Base-by-base conservation (phyloP, 2,797 vertebrate genomes). In the Eulemur mongoz region DNA sequence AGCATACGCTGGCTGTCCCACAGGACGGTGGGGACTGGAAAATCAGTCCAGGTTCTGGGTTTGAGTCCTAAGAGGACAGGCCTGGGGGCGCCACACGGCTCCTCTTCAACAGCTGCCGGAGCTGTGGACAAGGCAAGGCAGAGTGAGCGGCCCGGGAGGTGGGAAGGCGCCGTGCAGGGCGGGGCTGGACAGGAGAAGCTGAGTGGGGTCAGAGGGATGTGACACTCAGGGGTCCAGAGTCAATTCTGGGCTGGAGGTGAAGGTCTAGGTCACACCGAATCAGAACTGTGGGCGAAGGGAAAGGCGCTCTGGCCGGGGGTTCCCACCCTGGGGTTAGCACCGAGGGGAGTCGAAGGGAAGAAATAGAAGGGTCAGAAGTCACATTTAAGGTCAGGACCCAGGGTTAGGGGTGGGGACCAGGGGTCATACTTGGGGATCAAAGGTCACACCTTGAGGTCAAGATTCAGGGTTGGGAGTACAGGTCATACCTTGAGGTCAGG, bases 71-170 rank as follows among this genome's bases (percentile, higher is more conserved):
- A 82, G 97, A 97, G 98, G 97, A 98, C 95, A 97, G 84, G 84
- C 96, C 97, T 96, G 93, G 96, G 80, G 98, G 91, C 7, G 97
- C 97, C 91, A 88, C n/a, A 5, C 98, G 98, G 96, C 98, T 98
- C 92, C 98, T 98, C 94, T 98, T 98, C 95, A 98, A 61, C 40
- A 98, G 91, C 95, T 98, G 97, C 88, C 98, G 98, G 72, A 98
- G 97, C 98, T 98, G 76, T 22, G 38, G 72, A 94, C 70, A 88
- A 91, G 57, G 43, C 30, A 63, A 75, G 43, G 35, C 0, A 1
- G 5, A 35, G 14, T 73, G 59, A 80, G 70, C 15, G 7, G 25
- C 13, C 13, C 12, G 52, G 32, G 11, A 35, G 48, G 25, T 4
- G 27, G 30, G 32, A 50, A 40, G 32, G 14, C 7, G 17, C 9